These are phyloP conservation scores for Trichogramma pretiosum DNA, from an alignment of 1,140 invertebrate species.

Conservation along the genomic window DNA sequence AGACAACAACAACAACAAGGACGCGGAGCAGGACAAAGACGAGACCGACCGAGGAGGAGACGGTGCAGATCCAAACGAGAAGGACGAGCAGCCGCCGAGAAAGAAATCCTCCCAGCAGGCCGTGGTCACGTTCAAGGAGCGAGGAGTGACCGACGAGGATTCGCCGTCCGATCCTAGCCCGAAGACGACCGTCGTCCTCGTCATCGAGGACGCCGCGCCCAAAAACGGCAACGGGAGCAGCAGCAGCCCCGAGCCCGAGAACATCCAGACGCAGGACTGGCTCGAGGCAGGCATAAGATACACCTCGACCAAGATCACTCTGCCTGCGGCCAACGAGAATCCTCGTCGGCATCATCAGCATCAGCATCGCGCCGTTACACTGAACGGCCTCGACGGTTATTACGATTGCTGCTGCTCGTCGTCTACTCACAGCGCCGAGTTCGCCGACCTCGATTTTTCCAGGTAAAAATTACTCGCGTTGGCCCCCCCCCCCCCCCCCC, in stretches of 20 bases:
- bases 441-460: constrained; percentile 38
- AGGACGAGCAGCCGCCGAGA: not conserved
- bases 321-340: constrained; percentile 28
- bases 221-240: constrained; percentile 22
- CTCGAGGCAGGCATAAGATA: constrained; percentile 40
- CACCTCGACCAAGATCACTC: constrained; percentile 41
- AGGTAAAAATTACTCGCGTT: constrained; percentile 30
- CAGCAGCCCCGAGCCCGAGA: constrained; percentile 29
- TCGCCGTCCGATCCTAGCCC: not conserved
- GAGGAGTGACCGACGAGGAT: not conserved
- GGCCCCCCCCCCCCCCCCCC: too few species aligned
- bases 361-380: too few species aligned
- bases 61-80: not conserved
- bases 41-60: not conserved
- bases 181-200: constrained; percentile 30
- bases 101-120: too few species aligned
- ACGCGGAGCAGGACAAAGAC: not conserved
- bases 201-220: constrained; percentile 32
- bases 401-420: too few species aligned
- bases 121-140: constrained; percentile 7
- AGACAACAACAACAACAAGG: not conserved
- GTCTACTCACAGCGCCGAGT: constrained; percentile 23
- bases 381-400: too few species aligned
- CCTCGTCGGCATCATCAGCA: too few species aligned
- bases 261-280: constrained; percentile 41